Evolutionary conservation across 2,113 vertebrate genomes (phyloP), one percentile per base, ranked within the genome.

Genomic region (Picathartes gymnocephalus): DNA sequence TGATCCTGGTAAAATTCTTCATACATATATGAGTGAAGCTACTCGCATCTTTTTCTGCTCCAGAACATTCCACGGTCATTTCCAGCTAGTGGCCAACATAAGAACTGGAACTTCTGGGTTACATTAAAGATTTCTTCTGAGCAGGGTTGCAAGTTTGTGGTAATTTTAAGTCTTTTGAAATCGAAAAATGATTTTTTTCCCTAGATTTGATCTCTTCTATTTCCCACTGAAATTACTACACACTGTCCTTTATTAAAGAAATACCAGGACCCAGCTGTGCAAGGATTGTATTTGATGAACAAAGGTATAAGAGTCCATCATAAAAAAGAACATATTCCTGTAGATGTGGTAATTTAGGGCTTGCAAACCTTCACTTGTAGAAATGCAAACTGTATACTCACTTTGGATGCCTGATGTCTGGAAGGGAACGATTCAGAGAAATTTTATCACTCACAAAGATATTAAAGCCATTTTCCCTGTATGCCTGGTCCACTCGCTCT

Each of bases 401-500:
- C 99, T 99, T 99, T 50, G 97, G 97, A 94, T 99, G 99, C 44
- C 99, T 98, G 97, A 99, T 99, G 95, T 99, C 99, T 4, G 99
- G 98, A 84, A 99, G 96, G n/a, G 99, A 99, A 85, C 99, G 98
- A 97, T 99, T 99, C 77, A 99, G 98, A 61, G 99, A 99, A 97
- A 99, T 99, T 94, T 98, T 98, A 96, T 99, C 98, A 31, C 99
- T 99, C 97, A 99, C 98, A n/a, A 98, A 99, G 92, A 99, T 99
- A 97, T 99, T 99, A 97, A 99, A 99, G 70, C 99, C 99, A 84
- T 99, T 99, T 97, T 99, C 99, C 64, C 99, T 97, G 98, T 99
- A 99, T 2, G 99, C 99, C 97, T 99, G 99, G 92, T 99, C 99
- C 60, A 98, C 98, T 64, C 98, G 97, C 80, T 99, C 99, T 5